A percentile compares a stretch with the other conserved stretches of the same genome.
phyloP scores from a whole-genome alignment of 1,140 invertebrate species.

The Drosophila fuyamai region DNA sequence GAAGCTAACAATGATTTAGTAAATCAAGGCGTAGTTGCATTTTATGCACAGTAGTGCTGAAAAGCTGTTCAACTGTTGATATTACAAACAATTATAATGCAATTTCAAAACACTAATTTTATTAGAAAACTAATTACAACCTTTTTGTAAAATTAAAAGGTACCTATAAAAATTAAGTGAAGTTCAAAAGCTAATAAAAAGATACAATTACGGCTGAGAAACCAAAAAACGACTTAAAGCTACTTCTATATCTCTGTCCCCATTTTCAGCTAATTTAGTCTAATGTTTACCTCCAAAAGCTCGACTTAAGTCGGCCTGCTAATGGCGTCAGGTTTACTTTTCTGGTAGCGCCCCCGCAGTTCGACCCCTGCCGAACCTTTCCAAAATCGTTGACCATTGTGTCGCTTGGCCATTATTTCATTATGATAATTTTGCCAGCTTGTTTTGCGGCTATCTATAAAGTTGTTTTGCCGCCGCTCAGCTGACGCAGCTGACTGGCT shows the following conservation, averaged over 20 bases:
- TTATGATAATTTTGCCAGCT: slow-evolving; percentile 57
- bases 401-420: slow-evolving; percentile 51
- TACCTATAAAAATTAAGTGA: neutral
- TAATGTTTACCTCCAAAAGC: slow-evolving; percentile 2
- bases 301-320: slow-evolving; percentile 10
- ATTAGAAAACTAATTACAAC: neutral
- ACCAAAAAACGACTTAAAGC: slow-evolving; percentile 20
- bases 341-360: slow-evolving; percentile 60
- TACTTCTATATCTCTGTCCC: neutral
- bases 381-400: slow-evolving; percentile 36
- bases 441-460: slow-evolving; percentile 41
- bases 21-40: too few species aligned
- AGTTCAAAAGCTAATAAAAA: neutral
- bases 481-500: slow-evolving; percentile 51
- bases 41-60: too few species aligned
- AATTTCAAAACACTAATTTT: too few species aligned
- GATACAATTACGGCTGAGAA: neutral
- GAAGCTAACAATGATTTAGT: too few species aligned
- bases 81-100: too few species aligned
- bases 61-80: too few species aligned
- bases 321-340: slow-evolving; percentile 16
- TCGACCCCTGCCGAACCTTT: slow-evolving; percentile 34
- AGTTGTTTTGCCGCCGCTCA: slow-evolving; percentile 56
- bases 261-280: slow-evolving; percentile 22
- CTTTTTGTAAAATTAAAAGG: neutral